Evolutionary conservation across 2,888 invertebrate species (phyloP).

Genomic region (Callosobruchus maculatus): DNA sequence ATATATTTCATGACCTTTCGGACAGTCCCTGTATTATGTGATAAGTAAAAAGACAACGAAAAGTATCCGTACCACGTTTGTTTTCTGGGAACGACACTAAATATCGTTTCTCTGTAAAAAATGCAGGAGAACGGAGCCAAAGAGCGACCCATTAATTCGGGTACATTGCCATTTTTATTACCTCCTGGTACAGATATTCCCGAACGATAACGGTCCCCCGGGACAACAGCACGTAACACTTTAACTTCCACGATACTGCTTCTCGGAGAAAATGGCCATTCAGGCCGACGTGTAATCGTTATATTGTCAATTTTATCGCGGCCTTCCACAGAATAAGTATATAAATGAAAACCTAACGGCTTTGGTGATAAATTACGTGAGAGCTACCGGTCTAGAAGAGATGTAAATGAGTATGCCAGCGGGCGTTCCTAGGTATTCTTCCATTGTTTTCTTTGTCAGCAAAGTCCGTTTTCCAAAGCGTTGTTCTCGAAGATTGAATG

Average conservation of each 20-base stretch:
- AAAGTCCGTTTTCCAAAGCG: not conserved
- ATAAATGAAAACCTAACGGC: not conserved
- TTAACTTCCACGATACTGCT: not conserved
- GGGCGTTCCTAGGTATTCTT: not conserved
- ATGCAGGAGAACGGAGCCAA: not conserved
- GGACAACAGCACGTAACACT: not conserved
- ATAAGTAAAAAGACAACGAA: too few species aligned
- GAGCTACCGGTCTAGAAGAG: not conserved
- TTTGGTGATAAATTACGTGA: not conserved
- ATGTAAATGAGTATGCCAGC: not conserved
- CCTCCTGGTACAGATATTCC: not conserved
- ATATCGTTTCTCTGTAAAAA: not conserved
- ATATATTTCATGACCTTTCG: too few species aligned
- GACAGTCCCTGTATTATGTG: too few species aligned
- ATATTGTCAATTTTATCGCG: not conserved
- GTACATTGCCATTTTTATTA: not conserved
- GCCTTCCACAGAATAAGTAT: not conserved
- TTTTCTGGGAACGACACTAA: not conserved
- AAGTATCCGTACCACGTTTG: not conserved
- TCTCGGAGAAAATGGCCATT: not conserved
- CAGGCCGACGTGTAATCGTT: not conserved
- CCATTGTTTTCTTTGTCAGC: not conserved
- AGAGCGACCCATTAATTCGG: not conserved
- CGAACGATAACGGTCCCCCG: not conserved
- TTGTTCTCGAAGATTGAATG: not conserved